Conservation (phyloP, 2,113 vertebrate species). For the Lagenorhynchus albirostris region DNA sequence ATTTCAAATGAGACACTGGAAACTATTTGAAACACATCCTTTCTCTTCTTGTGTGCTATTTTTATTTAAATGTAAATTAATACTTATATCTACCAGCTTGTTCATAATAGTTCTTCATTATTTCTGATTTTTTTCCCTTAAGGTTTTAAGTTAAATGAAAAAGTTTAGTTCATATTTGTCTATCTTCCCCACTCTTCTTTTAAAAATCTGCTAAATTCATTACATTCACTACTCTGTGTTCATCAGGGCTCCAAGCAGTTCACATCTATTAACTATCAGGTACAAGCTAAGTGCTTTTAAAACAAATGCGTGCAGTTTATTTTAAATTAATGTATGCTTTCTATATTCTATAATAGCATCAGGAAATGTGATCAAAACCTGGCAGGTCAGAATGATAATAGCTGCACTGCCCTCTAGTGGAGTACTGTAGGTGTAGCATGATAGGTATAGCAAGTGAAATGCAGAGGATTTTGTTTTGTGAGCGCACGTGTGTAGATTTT, state of each 20-base stretch:
- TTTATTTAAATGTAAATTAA: conserved; percentile 73
- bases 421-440: conserved; percentile 14
- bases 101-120: conserved; percentile 62
- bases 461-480: neutral
- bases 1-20: conserved; percentile 52
- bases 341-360: conserved; percentile 34
- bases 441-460: conserved; percentile 16
- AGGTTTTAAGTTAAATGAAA: conserved; percentile 57
- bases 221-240: neutral
- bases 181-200: neutral
- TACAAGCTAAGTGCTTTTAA: conserved; percentile 74
- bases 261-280: conserved; percentile 70
- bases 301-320: conserved; percentile 64
- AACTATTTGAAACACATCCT: conserved; percentile 46
- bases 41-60: conserved; percentile 45
- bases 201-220: conserved; percentile 60
- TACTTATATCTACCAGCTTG: conserved; percentile 51
- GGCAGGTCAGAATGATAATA: conserved; percentile 65
- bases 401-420: conserved; percentile 85
- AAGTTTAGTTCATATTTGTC: conserved; percentile 48
- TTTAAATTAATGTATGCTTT: conserved; percentile 76
- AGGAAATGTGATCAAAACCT: neutral
- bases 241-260: conserved; percentile 67
- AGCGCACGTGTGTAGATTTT: neutral
- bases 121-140: conserved; percentile 36